Conservation (phyloP, 1,140 invertebrate species). For the Lethrus apterus region DNA sequence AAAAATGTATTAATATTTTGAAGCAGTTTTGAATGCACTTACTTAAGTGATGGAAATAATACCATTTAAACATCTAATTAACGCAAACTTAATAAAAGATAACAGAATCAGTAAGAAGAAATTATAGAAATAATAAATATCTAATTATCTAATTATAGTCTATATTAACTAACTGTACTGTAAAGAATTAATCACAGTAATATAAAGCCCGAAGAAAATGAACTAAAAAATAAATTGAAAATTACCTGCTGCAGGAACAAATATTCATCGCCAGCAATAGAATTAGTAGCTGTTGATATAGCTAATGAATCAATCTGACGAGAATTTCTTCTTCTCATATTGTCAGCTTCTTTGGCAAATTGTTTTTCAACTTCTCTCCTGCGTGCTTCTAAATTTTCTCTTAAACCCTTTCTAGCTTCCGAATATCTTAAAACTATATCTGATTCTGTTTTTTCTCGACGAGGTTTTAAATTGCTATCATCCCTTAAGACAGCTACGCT, state of each 20-base stretch:
- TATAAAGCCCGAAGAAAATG: slow-evolving; percentile 24
- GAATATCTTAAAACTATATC: slow-evolving; percentile 67
- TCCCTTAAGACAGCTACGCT: slow-evolving; percentile 38
- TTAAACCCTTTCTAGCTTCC: slow-evolving; percentile 41
- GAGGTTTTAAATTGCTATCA: slow-evolving; percentile 46
- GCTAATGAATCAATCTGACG: slow-evolving; percentile 40
- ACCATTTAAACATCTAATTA: too few species aligned
- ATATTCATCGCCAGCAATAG: slow-evolving; percentile 36
- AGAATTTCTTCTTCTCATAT: slow-evolving; percentile 41
- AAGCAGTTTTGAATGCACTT: too few species aligned
- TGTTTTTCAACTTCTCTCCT: slow-evolving; percentile 43
- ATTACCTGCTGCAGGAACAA: slow-evolving; percentile 40
- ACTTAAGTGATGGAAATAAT: too few species aligned
- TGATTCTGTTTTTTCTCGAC: slow-evolving; percentile 79
- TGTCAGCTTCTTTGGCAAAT: slow-evolving; percentile 40
- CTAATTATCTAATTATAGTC: too few species aligned
- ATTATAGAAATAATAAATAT: too few species aligned
- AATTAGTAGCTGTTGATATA: slow-evolving; percentile 28
- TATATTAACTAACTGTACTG: too few species aligned
- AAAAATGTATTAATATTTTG: too few species aligned
- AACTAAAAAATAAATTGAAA: too few species aligned
- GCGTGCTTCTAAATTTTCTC: slow-evolving; percentile 42
- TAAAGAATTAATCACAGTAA: too few species aligned
- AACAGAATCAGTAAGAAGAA: too few species aligned
- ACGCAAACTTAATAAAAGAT: too few species aligned